A percentile compares a stretch with the other conserved stretches of the same genome.
Evolutionary conservation across 2,113 vertebrate species (phyloP).

Genomic region (Hiodon alosoides): DNA sequence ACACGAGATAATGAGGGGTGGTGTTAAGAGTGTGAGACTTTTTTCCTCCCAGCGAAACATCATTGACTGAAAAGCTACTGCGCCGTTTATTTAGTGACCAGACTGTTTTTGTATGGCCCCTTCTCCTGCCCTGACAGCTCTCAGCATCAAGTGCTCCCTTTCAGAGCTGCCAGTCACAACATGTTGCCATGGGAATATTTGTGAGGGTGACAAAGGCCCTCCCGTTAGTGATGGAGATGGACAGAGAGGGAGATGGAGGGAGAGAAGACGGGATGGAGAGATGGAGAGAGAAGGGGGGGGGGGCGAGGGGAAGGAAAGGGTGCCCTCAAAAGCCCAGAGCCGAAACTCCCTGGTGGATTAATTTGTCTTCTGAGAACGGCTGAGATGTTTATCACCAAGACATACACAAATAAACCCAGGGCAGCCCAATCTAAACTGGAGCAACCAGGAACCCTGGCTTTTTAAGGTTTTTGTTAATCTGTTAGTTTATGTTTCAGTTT

Average conservation of each 20-base stretch:
- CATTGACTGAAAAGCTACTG: slow-evolving; percentile 41
- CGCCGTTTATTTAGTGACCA: slow-evolving; percentile 43
- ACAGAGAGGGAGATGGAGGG: slow-evolving; percentile 17
- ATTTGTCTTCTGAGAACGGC: slow-evolving; percentile 57
- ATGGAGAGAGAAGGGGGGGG: slow-evolving; percentile 31
- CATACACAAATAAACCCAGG: slow-evolving; percentile 51
- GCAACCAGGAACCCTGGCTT: slow-evolving; percentile 45
- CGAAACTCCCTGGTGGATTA: slow-evolving; percentile 49
- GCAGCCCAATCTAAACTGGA: slow-evolving; percentile 47
- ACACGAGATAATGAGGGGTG: neutral
- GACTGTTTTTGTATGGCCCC: slow-evolving; percentile 32
- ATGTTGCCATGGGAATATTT: slow-evolving; percentile 45
- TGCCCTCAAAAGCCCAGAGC: slow-evolving; percentile 35
- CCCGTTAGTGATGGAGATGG: slow-evolving; percentile 41
- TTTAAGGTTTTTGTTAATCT: slow-evolving; percentile 42
- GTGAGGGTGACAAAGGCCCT: slow-evolving; percentile 40
- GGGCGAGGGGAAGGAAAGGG: slow-evolving; percentile 17
- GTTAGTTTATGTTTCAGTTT: slow-evolving; percentile 48
- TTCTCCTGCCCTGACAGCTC: slow-evolving; percentile 42
- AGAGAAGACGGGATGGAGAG: neutral
- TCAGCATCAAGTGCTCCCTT: slow-evolving; percentile 47
- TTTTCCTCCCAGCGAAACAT: slow-evolving; percentile 40
- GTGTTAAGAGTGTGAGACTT: neutral
- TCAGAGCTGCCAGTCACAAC: slow-evolving; percentile 47
- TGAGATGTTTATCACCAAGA: slow-evolving; percentile 57